These are phyloP conservation scores for Neosilurus mollespiculum DNA, from an alignment of 2,797 vertebrate species.

Conservation along the genomic window DNA sequence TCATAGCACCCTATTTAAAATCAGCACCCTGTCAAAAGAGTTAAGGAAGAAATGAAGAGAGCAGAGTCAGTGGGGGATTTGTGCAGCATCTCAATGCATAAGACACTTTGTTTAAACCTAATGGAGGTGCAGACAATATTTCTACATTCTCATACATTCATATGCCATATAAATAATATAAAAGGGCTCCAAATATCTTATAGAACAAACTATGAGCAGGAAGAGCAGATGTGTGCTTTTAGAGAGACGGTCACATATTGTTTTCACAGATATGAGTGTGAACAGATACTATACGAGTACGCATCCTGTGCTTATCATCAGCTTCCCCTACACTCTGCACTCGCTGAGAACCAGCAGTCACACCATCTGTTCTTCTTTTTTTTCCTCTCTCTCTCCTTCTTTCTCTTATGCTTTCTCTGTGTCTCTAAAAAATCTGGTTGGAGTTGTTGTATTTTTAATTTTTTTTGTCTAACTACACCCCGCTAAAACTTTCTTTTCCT, in stretches of 20 bases:
- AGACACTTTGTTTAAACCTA: background rate
- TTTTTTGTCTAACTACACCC: background rate
- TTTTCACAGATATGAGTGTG: constrained; percentile 47
- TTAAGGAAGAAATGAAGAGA: background rate
- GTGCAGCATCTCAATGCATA: background rate
- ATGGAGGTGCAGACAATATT: background rate
- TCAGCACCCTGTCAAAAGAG: background rate
- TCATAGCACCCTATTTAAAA: background rate
- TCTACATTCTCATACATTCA: background rate
- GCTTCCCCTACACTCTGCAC: constrained; percentile 50
- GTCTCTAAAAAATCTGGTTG: background rate
- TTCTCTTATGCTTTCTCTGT: background rate
- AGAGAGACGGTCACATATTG: constrained; percentile 42
- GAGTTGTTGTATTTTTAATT: background rate
- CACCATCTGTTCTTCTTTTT: constrained; percentile 54
- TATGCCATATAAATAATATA: background rate
- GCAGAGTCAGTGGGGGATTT: background rate
- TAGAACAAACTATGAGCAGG: background rate
- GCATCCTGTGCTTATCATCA: constrained; percentile 46
- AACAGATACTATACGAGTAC: constrained; percentile 45
- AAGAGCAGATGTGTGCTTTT: constrained; percentile 43
- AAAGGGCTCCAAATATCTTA: background rate
- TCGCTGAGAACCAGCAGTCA: constrained; percentile 50
- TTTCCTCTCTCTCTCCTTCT: constrained; percentile 14
- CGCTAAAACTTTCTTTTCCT: background rate